These are phyloP conservation scores for Leucopternis melanops DNA, from an alignment of 2,113 vertebrate genomes.

Conservation along the genomic window DNA sequence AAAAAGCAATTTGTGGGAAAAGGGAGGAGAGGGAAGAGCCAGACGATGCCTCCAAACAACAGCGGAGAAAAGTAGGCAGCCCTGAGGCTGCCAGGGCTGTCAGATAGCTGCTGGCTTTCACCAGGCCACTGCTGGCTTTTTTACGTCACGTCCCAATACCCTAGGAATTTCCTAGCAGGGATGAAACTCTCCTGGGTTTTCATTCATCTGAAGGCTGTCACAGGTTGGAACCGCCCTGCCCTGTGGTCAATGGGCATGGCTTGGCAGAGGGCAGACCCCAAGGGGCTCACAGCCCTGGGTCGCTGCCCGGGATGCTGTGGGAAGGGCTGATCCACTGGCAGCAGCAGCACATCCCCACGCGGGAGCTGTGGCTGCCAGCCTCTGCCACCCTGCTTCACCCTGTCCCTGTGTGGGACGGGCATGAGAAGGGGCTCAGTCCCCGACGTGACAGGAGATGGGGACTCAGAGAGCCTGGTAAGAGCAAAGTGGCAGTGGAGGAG, in stretches of 20 bases:
- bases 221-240: neutral
- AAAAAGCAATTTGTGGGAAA: neutral
- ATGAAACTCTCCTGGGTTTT: neutral
- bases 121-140: neutral
- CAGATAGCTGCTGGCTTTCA: neutral
- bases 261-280: neutral
- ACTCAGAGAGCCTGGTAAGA: neutral
- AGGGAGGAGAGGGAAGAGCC: neutral
- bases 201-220: neutral
- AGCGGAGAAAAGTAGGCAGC: neutral
- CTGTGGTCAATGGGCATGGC: neutral
- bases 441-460: accelerated
- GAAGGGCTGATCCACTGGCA: neutral
- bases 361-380: neutral
- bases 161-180: neutral
- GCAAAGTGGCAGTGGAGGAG: neutral
- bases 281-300: neutral
- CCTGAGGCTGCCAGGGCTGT: neutral
- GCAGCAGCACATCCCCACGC: accelerated
- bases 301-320: accelerated
- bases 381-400: neutral
- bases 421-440: neutral
- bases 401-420: accelerated
- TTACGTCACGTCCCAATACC: neutral
- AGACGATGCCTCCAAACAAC: neutral